Conservation (phyloP, 2,888 invertebrate genomes). For the Rhagonycha fulva region DNA sequence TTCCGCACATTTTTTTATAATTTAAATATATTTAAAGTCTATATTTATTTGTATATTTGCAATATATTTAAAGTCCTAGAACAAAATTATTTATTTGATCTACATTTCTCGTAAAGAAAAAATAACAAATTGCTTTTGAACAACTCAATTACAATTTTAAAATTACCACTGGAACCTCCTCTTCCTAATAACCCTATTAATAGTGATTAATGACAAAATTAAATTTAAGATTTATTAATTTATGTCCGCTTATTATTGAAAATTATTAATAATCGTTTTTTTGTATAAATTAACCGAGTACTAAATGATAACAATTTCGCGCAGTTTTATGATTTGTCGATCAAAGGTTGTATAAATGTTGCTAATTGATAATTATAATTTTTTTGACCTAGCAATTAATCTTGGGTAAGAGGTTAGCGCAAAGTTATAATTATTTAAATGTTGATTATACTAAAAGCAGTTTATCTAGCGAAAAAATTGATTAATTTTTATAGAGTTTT, state of each 20-base stretch:
- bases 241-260: not conserved
- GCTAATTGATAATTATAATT: not conserved
- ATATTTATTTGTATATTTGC: no score
- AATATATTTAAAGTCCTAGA: not conserved
- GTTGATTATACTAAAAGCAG: not conserved
- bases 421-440: not conserved
- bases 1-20: no score
- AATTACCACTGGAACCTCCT: not conserved
- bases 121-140: not conserved
- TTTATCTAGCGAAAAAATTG: not conserved
- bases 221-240: not conserved
- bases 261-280: not conserved
- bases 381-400: not conserved
- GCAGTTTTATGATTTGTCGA: not conserved
- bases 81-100: not conserved
- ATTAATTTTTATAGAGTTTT: not conserved
- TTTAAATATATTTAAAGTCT: not conserved
- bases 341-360: not conserved
- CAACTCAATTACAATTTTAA: not conserved
- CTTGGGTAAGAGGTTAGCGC: not conserved
- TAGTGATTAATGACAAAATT: not conserved
- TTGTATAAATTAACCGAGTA: not conserved
- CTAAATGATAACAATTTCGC: not conserved
- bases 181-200: not conserved
- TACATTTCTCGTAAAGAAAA: not conserved